Percentiles rank a stretch among this genome's conserved stretches.
Evolutionary conservation across 2,797 vertebrate species (phyloP).

Genomic region (Chelmon rostratus): DNA sequence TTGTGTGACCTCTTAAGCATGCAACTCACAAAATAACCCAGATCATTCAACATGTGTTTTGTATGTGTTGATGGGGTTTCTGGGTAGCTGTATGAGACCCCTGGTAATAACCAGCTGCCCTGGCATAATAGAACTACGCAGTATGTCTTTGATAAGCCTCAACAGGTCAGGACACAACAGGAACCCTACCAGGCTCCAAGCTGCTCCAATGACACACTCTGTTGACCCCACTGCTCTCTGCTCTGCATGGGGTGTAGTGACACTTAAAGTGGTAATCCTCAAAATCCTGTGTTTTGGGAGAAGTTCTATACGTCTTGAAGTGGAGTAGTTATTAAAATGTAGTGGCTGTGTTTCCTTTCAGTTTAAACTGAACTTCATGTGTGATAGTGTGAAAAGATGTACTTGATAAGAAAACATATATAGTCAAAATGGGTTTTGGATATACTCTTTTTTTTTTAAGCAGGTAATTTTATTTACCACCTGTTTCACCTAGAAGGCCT

Average conservation of each 20-base stretch:
- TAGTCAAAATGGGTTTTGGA: too few relatives aligned
- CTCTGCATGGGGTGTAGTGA: conserved; percentile 18
- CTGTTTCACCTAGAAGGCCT: neutral
- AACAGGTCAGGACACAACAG: conserved; percentile 47
- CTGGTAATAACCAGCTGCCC: conserved; percentile 55
- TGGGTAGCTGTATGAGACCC: conserved; percentile 11
- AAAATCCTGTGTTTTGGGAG: neutral
- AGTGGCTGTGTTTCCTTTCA: neutral
- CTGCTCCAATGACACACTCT: conserved; percentile 55
- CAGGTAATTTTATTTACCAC: neutral
- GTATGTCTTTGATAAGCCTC: conserved; percentile 46
- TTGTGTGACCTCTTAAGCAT: neutral
- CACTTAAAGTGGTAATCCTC: conserved; percentile 4
- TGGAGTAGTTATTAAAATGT: neutral
- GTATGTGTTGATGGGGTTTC: conserved; percentile 15
- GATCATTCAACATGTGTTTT: conserved; percentile 1
- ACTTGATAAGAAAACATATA: too few relatives aligned
- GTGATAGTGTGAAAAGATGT: too few relatives aligned
- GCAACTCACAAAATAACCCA: neutral
- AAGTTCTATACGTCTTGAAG: neutral
- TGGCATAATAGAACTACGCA: conserved; percentile 42
- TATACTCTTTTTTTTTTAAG: neutral
- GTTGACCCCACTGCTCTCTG: conserved; percentile 43
- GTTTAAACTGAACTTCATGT: too few relatives aligned
- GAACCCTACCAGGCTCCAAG: conserved; percentile 49